Evolutionary conservation across 2,113 vertebrate genomes (phyloP).

Genomic region (Sphyrna mokarran): DNA sequence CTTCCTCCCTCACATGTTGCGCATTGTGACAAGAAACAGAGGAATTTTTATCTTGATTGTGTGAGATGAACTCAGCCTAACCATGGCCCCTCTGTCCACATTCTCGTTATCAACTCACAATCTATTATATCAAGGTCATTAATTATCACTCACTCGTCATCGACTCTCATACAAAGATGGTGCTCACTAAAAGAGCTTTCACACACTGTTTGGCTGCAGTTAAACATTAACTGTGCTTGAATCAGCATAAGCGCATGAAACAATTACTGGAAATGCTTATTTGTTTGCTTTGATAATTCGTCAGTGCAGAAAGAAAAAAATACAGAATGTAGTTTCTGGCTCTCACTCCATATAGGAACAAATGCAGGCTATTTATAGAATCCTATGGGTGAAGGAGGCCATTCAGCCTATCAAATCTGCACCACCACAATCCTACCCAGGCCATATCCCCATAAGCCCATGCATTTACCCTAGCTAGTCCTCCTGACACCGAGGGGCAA

Average conservation of each 20-base stretch:
- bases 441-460: no score
- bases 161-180: neutral
- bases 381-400: no score
- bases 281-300: no score
- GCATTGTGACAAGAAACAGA: conserved; percentile 31
- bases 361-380: no score
- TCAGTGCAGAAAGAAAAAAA: neutral
- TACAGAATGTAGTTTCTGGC: neutral
- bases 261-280: neutral
- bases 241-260: neutral
- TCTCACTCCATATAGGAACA: no score
- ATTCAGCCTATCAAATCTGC: no score
- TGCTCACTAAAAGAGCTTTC: neutral
- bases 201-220: neutral
- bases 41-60: conserved; percentile 31
- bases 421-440: no score
- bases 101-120: neutral
- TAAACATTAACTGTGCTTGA: conserved; percentile 2
- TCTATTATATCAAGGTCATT: conserved; percentile 28
- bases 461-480: no score
- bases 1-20: neutral
- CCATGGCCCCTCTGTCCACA: conserved; percentile 37
- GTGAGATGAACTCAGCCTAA: conserved; percentile 37
- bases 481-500: no score
- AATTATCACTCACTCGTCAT: conserved; percentile 37